phyloP scores from a whole-genome alignment of 2,888 invertebrate genomes.

The Lithophane semibrunnea region DNA sequence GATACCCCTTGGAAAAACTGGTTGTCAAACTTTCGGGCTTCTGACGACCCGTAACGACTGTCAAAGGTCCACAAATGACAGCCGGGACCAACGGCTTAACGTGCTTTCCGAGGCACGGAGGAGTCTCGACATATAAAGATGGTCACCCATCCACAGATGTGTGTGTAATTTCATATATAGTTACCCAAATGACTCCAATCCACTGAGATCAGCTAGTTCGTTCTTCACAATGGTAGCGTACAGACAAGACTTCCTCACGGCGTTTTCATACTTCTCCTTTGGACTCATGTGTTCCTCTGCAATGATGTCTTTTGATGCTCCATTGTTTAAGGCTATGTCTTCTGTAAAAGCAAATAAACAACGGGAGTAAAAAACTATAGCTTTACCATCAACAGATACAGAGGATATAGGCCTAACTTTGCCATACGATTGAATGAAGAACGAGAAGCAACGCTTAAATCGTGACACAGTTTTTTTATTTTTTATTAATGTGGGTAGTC shows the following conservation, averaged over 20 bases:
- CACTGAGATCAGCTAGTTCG: slow-evolving; percentile 92
- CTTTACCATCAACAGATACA: background rate
- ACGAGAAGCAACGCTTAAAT: no score
- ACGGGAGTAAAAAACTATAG: background rate
- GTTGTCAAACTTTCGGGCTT: no score
- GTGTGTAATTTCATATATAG: slow-evolving; percentile 17
- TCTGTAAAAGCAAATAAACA: slow-evolving; percentile 69
- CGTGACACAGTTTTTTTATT: no score
- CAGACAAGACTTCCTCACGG: slow-evolving; percentile 93
- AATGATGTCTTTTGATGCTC: slow-evolving; percentile 90
- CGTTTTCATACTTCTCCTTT: slow-evolving; percentile 94
- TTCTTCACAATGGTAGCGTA: slow-evolving; percentile 92
- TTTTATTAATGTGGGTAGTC: no score
- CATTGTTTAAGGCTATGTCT: slow-evolving; percentile 85
- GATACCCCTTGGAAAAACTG: no score
- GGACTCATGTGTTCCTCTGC: slow-evolving; percentile 94
- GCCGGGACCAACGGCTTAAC: no score
- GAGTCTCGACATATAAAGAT: no score
- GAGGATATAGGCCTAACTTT: no score
- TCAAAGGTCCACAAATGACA: no score
- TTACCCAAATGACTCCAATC: slow-evolving; percentile 94
- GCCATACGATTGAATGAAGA: background rate
- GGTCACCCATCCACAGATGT: no score
- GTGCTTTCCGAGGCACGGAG: no score
- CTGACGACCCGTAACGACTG: no score